Evolutionary conservation across 2,888 invertebrate species (phyloP).

Genomic region (Camptogramma bilineatum): DNA sequence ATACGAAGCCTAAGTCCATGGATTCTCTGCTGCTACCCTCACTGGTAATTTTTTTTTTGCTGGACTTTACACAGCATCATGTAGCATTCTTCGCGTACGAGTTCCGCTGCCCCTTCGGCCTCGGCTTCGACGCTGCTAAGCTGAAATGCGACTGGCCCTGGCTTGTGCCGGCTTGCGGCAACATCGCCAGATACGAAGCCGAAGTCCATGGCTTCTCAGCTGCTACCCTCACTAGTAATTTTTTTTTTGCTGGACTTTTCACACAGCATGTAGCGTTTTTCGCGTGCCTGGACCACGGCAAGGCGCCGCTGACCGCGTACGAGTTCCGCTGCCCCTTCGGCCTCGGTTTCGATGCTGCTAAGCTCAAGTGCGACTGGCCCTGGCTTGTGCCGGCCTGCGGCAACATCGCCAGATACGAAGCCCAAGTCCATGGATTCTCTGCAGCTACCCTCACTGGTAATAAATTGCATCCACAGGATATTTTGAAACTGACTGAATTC

Average conservation of each 20-base stretch:
- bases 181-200: slow-evolving; percentile 82
- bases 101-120: slow-evolving; percentile 92
- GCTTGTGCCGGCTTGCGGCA: slow-evolving; percentile 88
- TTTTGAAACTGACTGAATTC: too few species aligned
- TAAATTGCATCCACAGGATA: too few species aligned
- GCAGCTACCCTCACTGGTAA: slow-evolving; percentile 74
- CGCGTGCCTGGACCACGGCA: slow-evolving; percentile 91
- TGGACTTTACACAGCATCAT: too few species aligned
- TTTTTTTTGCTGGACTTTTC: too few species aligned
- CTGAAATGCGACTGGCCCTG: slow-evolving; percentile 93
- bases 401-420: slow-evolving; percentile 82
- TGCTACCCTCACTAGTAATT: too few species aligned
- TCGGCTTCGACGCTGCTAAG: slow-evolving; percentile 90
- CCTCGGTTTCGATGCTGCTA: slow-evolving; percentile 89
- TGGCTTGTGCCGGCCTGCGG: slow-evolving; percentile 90
- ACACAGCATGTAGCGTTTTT: too few species aligned
- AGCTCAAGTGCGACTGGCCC: slow-evolving; percentile 91
- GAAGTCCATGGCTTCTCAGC: slow-evolving; percentile 78
- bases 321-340: slow-evolving; percentile 94
- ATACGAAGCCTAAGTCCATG: too few species aligned
- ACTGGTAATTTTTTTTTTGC: slow-evolving; percentile 72
- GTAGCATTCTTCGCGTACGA: too few species aligned
- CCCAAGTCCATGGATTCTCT: slow-evolving; percentile 77
- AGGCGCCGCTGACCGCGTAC: slow-evolving; percentile 87
- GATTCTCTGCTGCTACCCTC: too few species aligned